Base-by-base conservation (phyloP, 2,888 invertebrate species). In the Creontiades dilutus region DNA sequence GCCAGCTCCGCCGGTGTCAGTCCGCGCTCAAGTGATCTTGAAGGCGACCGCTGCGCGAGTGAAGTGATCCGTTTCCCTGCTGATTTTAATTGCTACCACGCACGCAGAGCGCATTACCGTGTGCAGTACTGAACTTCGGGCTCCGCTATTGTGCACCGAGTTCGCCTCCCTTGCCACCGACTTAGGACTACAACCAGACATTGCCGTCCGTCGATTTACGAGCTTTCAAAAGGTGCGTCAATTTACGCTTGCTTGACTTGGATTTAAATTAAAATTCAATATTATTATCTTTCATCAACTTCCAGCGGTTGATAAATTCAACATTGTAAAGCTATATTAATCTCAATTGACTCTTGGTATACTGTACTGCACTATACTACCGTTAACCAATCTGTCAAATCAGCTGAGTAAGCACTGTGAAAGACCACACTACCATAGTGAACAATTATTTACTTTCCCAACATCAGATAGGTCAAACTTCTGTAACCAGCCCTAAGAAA, bases 1-100 rank as follows among this genome's bases (percentile, higher is more conserved):
- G 52, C 86, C 86, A 61, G 75, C 86, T 23, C 68, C n/a, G 88
- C 85, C 61, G 61, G 61, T 85, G 57, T 61, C 85, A 57, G 85
- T 61, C 61, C 85, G 85, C 37, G 55, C 47, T 47, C 82, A 82
- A 82, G 46, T 47, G 78, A 68, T 68, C 68, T 23, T 68, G 23
- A 68, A 23, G 68, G 23, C 68, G 68, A 68, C 5, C 68, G 68
- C 7, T 23, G 68, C 68, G 68, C 68, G 68, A 68, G 68, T 68
- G 68, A 68, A 68, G 68, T 68, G 68, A 68, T 23, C 68, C 68
- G 68, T 68, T 68, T 23, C 19, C 61, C n/a, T n/a, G 16, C 61
- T 61, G 61, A 61, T n/a, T 52, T 16, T 61, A 19, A 61, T 14
- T n/a, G 19, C 61, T 19, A 27, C 11, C 3, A 23, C 19, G 68